These are phyloP conservation scores for Teinopalpus imperialis DNA, from an alignment of 2,888 invertebrate genomes.

Conservation along the genomic window DNA sequence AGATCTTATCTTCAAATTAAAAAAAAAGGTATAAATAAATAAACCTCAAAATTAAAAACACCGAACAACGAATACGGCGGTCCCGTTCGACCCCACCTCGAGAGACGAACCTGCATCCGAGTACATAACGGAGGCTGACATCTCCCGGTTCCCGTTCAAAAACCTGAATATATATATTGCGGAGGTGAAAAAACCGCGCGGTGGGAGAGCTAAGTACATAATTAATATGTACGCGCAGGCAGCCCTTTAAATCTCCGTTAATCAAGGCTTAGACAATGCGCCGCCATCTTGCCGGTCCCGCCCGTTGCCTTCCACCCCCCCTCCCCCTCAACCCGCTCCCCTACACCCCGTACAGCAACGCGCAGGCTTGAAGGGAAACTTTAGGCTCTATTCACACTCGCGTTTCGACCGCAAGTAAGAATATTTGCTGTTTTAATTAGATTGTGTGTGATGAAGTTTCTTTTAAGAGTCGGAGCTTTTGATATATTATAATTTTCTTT, in stretches of 20 bases:
- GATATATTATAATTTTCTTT: no score
- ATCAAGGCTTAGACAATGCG: slow-evolving; percentile 76
- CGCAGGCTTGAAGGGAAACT: slow-evolving; percentile 43
- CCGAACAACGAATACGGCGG: neutral
- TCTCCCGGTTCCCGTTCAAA: neutral
- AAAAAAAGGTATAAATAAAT: no score
- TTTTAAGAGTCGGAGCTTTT: no score
- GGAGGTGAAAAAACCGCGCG: slow-evolving; percentile 45
- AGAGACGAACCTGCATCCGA: neutral
- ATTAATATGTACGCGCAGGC: slow-evolving; percentile 73
- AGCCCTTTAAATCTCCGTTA: slow-evolving; percentile 70
- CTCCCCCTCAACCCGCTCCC: slow-evolving; percentile 30
- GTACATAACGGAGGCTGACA: slow-evolving; percentile 7
- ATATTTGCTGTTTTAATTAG: slow-evolving; percentile 1
- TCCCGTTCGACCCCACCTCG: neutral
- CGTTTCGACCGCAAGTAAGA: slow-evolving; percentile 2
- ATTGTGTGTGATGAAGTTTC: no score
- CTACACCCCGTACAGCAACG: slow-evolving; percentile 34
- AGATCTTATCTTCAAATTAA: no score
- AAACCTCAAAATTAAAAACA: no score
- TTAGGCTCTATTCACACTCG: slow-evolving; percentile 29
- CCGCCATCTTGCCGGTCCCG: slow-evolving; percentile 64
- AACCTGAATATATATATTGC: slow-evolving; percentile 30
- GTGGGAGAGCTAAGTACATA: slow-evolving; percentile 63
- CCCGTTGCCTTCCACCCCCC: slow-evolving; percentile 38